These are phyloP conservation scores for Tenodera sinensis DNA, from an alignment of 2,888 invertebrate genomes.

Conservation along the genomic window DNA sequence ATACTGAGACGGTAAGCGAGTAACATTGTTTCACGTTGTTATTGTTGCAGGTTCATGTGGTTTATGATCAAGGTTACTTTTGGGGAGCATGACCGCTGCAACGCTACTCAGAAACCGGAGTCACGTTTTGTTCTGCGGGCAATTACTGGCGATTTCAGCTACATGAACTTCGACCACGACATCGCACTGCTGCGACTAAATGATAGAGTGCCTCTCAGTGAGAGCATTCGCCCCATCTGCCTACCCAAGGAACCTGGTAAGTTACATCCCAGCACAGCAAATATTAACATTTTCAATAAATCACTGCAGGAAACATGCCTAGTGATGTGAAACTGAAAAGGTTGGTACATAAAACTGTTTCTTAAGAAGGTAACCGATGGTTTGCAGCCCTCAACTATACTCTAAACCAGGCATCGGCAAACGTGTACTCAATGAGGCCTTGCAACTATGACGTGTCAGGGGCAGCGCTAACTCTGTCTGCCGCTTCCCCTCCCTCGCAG, in stretches of 20 bases:
- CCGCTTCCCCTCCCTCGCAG: too few species aligned
- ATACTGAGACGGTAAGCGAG: not conserved
- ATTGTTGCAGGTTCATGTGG: constrained; percentile 76
- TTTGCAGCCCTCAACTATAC: too few species aligned
- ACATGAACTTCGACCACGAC: constrained; percentile 84
- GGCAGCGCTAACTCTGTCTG: too few species aligned
- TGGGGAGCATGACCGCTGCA: constrained; percentile 82
- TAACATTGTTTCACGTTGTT: constrained; percentile 23
- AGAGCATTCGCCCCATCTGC: constrained; percentile 78
- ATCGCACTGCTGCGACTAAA: constrained; percentile 78
- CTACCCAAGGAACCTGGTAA: constrained; percentile 58
- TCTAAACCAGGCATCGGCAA: too few species aligned
- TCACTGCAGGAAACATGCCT: too few species aligned
- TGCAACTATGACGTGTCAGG: too few species aligned
- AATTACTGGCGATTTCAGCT: constrained; percentile 75
- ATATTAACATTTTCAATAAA: not conserved
- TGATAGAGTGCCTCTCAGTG: constrained; percentile 73
- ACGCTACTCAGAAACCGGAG: constrained; percentile 66
- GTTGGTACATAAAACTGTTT: too few species aligned
- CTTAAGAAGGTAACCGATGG: too few species aligned
- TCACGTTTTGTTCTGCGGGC: constrained; percentile 75
- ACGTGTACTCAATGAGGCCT: too few species aligned
- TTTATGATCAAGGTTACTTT: constrained; percentile 88
- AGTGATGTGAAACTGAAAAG: too few species aligned
- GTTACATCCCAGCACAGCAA: not conserved